A percentile compares a stretch with the other conserved stretches of the same genome.
phyloP scores from a whole-genome alignment of 2,113 vertebrate species.

The Chionis minor region DNA sequence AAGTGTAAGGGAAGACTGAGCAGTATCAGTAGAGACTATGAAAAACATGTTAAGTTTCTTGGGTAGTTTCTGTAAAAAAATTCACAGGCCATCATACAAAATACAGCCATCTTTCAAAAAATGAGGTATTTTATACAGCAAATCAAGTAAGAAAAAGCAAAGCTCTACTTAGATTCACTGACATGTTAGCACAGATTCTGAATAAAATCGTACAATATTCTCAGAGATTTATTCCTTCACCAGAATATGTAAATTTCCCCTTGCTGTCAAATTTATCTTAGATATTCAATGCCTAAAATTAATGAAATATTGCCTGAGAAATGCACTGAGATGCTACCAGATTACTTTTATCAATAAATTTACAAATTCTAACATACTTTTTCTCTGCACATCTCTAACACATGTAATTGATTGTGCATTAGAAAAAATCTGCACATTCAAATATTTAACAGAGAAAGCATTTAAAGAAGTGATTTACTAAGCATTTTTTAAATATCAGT shows the following conservation, averaged over 20 bases:
- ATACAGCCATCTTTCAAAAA: neutral
- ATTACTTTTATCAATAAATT: neutral
- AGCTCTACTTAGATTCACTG: neutral
- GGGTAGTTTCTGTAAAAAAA: neutral
- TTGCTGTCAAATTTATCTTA: neutral
- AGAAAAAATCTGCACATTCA: neutral
- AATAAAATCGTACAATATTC: neutral
- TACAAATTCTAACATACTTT: neutral
- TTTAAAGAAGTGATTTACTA: conserved; percentile 39
- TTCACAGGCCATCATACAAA: neutral
- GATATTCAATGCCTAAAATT: neutral
- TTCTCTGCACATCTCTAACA: neutral
- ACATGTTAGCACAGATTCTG: neutral
- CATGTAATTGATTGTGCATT: neutral
- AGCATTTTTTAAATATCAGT: conserved; percentile 59
- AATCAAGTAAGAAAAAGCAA: neutral
- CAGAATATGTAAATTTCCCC: neutral
- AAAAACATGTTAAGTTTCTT: neutral
- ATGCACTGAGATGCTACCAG: neutral
- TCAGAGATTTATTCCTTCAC: neutral
- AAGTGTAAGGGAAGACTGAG: neutral
- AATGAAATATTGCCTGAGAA: neutral
- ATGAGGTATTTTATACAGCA: neutral
- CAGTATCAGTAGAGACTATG: neutral
- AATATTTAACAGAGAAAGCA: conserved; percentile 40